Conservation (phyloP, 2,113 vertebrate genomes). For the Dicaeum eximium region DNA sequence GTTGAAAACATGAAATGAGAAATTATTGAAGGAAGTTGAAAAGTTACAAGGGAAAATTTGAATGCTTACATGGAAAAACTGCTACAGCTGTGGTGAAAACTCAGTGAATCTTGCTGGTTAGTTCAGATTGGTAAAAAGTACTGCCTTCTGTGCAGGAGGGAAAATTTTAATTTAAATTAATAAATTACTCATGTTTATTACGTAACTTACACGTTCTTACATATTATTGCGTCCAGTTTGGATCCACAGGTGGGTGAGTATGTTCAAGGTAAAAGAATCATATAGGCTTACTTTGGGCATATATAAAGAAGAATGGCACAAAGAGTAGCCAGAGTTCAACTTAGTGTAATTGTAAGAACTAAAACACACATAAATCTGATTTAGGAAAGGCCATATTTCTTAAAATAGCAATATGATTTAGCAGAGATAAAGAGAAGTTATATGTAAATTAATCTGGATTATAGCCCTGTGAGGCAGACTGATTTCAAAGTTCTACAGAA, state of each 20-base stretch:
- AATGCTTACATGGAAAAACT: background rate
- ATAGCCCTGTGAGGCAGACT: background rate
- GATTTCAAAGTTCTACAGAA: background rate
- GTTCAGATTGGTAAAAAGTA: background rate
- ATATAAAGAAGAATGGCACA: background rate
- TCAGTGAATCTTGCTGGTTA: background rate
- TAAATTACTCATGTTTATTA: background rate
- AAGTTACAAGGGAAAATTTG: background rate
- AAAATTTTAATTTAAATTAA: background rate
- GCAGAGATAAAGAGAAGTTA: background rate
- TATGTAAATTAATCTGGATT: conserved; percentile 16
- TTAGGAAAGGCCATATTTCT: background rate
- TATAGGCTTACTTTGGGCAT: background rate
- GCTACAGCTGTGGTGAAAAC: background rate
- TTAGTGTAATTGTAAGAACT: background rate
- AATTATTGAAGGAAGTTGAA: background rate
- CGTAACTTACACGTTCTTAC: too few relatives aligned
- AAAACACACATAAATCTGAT: background rate
- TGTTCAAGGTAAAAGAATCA: background rate
- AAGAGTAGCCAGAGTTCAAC: background rate
- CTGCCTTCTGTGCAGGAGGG: background rate
- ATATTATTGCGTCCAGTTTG: background rate
- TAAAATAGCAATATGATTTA: background rate
- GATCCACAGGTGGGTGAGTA: background rate
- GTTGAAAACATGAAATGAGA: background rate